Evolutionary conservation across 2,797 vertebrate genomes (phyloP), one percentile per base, ranked within the genome.

Genomic region (Pangasius sanitwongsei): DNA sequence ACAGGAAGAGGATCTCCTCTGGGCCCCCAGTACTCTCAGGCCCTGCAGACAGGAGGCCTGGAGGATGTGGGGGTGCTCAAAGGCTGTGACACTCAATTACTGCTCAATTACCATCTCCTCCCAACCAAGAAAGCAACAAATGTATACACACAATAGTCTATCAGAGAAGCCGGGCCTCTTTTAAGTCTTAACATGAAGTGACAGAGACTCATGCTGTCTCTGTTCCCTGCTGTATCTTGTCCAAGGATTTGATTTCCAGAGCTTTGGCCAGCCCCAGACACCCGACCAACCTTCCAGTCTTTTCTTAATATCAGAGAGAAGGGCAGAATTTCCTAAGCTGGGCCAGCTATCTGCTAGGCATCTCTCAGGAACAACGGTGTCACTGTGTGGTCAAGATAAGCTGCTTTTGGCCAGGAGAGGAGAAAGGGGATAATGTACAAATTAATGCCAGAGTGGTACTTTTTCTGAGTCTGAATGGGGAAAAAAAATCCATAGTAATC

Each of bases 371-470:
- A 95, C 94, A 96, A 95, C 94, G 94, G 91, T 93, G 94, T 95
- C 93, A 93, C 92, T 96, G 94, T 95, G 95, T 94, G 95, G 95
- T 94, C 95, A 94, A 93, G 92, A 91, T 95, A 94, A 94, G 93
- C 93, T 92, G 90, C 83, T 86, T 90, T 89, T 88, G 59, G 6
- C 57, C 50, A 41, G 37, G 6, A 15, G 41, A 48, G 92, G 48
- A 70, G 31, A 70, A 44, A 6, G 91, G 91, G 89, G 94, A 93
- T 94, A 91, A 94, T 92, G 93, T 92, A 92, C 92, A 95, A 94
- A 95, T 94, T 93, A 96, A 94, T 94, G 93, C 94, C 94, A 94
- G 93, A 94, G 94, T 95, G 95, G 94, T 95, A 94, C 95, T 96
- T 96, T 93, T 94, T 95, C 93, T 44, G 72, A 91, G 92, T 93